These are phyloP conservation scores for Tragopan temminckii DNA, from an alignment of 2,797 vertebrate species.

Conservation along the genomic window DNA sequence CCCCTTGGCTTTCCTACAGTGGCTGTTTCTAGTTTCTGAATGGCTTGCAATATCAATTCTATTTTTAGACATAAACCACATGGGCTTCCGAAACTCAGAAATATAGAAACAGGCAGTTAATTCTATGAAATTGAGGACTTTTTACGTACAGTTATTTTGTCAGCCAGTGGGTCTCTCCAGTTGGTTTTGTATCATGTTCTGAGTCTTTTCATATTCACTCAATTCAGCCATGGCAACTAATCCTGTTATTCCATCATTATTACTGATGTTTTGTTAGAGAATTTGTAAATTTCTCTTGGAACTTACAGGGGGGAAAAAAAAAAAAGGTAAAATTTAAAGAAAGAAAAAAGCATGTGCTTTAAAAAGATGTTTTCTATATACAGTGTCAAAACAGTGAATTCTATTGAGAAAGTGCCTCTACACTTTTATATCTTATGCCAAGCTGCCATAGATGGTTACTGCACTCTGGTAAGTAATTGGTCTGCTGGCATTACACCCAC, in stretches of 20 bases:
- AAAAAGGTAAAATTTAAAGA: neutral
- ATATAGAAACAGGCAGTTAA: neutral
- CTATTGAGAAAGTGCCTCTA: neutral
- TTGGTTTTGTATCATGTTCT: neutral
- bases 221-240: neutral
- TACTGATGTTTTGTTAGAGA: neutral
- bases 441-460: slow-evolving; percentile 39
- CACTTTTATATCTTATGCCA: slow-evolving; percentile 53
- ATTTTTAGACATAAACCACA: neutral
- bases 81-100: neutral
- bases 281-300: neutral
- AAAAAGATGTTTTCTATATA: neutral
- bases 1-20: neutral
- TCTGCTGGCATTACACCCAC: slow-evolving; percentile 74
- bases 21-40: neutral
- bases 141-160: neutral
- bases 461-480: slow-evolving; percentile 63
- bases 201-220: neutral
- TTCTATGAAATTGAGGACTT: neutral
- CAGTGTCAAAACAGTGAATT: neutral
- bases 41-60: neutral
- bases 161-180: neutral
- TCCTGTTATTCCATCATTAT: neutral
- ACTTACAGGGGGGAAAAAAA: neutral
- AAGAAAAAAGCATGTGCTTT: neutral